phyloP scores from a whole-genome alignment of 64 coral and sea anemone genomes.

The Porites australiensis region DNA sequence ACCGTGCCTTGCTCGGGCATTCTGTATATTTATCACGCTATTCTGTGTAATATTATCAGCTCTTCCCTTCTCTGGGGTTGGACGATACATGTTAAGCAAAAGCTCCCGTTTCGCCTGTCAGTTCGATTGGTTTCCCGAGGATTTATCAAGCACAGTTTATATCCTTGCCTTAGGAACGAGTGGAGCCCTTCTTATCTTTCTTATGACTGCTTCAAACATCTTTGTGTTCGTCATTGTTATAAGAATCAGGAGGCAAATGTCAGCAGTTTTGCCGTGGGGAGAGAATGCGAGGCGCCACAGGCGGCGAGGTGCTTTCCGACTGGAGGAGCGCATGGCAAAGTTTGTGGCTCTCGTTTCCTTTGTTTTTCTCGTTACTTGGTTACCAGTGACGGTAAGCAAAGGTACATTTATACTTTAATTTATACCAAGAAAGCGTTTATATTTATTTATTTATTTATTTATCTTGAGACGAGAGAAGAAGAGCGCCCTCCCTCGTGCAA shows the following conservation, averaged over 20 bases:
- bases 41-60: slow-evolving; percentile 25
- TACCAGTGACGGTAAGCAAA: slow-evolving; percentile 69
- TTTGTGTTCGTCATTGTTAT: slow-evolving; percentile 37
- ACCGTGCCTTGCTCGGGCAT: slow-evolving; percentile 18
- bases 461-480: too few relatives aligned
- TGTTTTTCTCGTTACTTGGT: slow-evolving; percentile 70
- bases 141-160: background rate
- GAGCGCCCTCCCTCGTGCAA: too few relatives aligned
- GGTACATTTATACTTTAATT: background rate
- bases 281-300: background rate
- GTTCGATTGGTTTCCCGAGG: slow-evolving; percentile 36
- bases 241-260: slow-evolving; percentile 33
- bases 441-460: too few relatives aligned
- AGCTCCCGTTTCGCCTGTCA: slow-evolving; percentile 45
- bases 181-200: background rate
- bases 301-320: background rate
- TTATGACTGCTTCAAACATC: slow-evolving; percentile 55
- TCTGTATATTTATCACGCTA: slow-evolving; percentile 20
- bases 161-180: background rate
- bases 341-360: slow-evolving; percentile 57
- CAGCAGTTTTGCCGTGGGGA: slow-evolving; percentile 9
- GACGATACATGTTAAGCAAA: slow-evolving; percentile 34
- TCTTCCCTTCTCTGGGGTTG: slow-evolving; percentile 44
- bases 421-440: too few relatives aligned
- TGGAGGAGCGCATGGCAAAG: slow-evolving; percentile 71